These are phyloP conservation scores for Dicranocentrus wangi DNA, from an alignment of 2,888 invertebrate species.

Conservation along the genomic window DNA sequence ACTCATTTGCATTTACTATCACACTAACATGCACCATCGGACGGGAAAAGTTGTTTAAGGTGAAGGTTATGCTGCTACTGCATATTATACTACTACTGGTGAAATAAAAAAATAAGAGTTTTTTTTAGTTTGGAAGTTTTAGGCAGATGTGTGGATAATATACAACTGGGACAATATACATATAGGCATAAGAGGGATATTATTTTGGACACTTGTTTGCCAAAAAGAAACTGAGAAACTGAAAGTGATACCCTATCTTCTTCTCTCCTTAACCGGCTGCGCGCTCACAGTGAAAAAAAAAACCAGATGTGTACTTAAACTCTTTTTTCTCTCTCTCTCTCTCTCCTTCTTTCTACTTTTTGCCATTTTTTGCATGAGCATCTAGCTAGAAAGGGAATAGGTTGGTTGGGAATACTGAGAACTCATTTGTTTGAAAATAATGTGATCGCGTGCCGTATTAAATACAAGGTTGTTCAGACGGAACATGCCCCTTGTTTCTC, in stretches of 20 bases:
- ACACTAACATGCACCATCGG: slow-evolving; percentile 44
- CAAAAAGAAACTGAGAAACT: slow-evolving; percentile 33
- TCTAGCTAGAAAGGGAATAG: background rate
- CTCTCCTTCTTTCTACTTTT: no score
- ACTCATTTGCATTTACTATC: slow-evolving; percentile 53
- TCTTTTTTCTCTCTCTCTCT: no score
- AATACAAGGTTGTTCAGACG: slow-evolving; percentile 33
- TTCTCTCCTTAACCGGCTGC: slow-evolving; percentile 6
- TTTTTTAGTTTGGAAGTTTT: background rate
- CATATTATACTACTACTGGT: background rate
- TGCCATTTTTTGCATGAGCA: background rate
- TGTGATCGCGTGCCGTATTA: slow-evolving; percentile 60
- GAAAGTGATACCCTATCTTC: slow-evolving; percentile 46
- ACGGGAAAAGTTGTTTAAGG: slow-evolving; percentile 44
- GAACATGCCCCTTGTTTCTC: slow-evolving; percentile 46
- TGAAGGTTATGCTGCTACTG: slow-evolving; percentile 41
- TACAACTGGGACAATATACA: slow-evolving; percentile 24
- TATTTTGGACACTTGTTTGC: slow-evolving; percentile 28
- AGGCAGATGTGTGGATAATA: slow-evolving; percentile 1
- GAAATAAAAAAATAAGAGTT: background rate
- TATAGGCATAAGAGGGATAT: slow-evolving; percentile 1
- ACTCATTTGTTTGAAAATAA: slow-evolving; percentile 42
- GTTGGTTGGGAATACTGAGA: slow-evolving; percentile 13
- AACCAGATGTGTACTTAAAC: no score
- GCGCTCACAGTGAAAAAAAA: no score